Percentiles rank a stretch among this genome's conserved stretches.
Conservation (phyloP, 2,888 invertebrate genomes). For the Scaptomyza caliginosa region DNA sequence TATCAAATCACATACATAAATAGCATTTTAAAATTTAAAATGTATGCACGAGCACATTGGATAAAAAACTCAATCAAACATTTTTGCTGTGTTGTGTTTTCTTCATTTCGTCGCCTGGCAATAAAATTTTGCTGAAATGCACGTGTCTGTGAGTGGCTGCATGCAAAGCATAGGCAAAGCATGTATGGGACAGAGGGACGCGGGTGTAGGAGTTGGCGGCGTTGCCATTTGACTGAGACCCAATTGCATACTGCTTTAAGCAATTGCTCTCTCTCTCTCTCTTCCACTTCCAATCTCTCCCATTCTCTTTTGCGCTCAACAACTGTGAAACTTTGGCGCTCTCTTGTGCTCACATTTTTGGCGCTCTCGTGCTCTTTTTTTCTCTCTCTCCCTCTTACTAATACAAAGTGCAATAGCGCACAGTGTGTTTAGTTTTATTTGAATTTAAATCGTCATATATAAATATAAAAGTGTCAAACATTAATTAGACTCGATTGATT, state of each 20-base stretch:
- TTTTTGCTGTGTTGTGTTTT: slow-evolving; percentile 52
- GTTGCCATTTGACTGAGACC: slow-evolving; percentile 56
- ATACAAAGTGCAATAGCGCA: slow-evolving; percentile 42
- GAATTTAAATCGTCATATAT: slow-evolving; percentile 5
- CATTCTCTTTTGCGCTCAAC: slow-evolving; percentile 8
- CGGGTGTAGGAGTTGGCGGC: slow-evolving; percentile 27
- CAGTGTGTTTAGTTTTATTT: slow-evolving; percentile 46
- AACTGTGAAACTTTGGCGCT: neutral
- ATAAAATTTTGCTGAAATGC: slow-evolving; percentile 54
- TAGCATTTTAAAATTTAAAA: slow-evolving; percentile 31
- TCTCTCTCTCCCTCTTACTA: slow-evolving; percentile 9
- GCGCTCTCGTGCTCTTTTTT: slow-evolving; percentile 14
- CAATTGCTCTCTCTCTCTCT: neutral
- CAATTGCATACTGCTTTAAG: slow-evolving; percentile 44
- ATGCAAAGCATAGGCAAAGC: no score
- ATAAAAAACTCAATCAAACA: slow-evolving; percentile 58
- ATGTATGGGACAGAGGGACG: neutral
- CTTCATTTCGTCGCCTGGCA: slow-evolving; percentile 25
- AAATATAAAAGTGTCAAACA: slow-evolving; percentile 21
- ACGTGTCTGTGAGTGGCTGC: slow-evolving; percentile 55
- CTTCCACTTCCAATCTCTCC: neutral
- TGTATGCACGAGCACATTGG: slow-evolving; percentile 26
- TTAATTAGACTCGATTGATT: slow-evolving; percentile 25
- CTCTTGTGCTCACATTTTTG: no score
- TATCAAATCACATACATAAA: slow-evolving; percentile 41